Evolutionary conservation across 2,888 invertebrate species (phyloP).

Genomic region (Anarsia innoxiella): DNA sequence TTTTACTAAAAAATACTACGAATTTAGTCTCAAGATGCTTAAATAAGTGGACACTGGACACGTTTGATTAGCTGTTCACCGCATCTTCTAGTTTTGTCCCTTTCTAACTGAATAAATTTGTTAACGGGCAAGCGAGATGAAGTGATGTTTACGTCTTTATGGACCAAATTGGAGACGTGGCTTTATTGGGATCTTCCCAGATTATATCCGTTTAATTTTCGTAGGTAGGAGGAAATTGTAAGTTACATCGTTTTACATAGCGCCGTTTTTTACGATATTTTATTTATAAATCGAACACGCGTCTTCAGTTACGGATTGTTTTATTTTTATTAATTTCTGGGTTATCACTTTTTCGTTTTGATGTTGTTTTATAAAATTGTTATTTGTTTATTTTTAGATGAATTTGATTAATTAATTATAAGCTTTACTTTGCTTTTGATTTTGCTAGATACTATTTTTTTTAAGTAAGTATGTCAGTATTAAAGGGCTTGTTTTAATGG

Average conservation of each 20-base stretch:
- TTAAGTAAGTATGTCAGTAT: no score
- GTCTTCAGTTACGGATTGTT: conserved; percentile 21
- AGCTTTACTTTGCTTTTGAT: no score
- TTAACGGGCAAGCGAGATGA: conserved; percentile 28
- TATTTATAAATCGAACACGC: conserved; percentile 37
- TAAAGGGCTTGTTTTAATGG: no score
- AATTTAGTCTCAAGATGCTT: conserved; percentile 51
- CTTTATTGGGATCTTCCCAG: conserved; percentile 65
- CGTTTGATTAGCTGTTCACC: conserved; percentile 63
- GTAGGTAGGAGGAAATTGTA: conserved; percentile 64
- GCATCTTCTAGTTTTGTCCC: conserved; percentile 52
- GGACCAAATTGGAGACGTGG: conserved; percentile 63
- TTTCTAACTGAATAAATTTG: conserved; percentile 24
- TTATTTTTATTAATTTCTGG: background rate
- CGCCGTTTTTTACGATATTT: conserved; percentile 44
- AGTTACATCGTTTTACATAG: conserved; percentile 48
- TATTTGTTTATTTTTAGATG: no score
- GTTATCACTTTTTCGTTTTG: background rate
- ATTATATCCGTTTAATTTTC: conserved; percentile 53
- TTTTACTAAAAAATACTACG: no score
- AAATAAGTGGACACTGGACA: conserved; percentile 63
- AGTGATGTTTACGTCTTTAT: conserved; percentile 52
- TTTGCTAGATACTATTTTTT: no score
- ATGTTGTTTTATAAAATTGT: no score
- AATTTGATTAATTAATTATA: no score